These are phyloP conservation scores for Cotesia glomerata DNA, from an alignment of 1,140 invertebrate species.

Conservation along the genomic window DNA sequence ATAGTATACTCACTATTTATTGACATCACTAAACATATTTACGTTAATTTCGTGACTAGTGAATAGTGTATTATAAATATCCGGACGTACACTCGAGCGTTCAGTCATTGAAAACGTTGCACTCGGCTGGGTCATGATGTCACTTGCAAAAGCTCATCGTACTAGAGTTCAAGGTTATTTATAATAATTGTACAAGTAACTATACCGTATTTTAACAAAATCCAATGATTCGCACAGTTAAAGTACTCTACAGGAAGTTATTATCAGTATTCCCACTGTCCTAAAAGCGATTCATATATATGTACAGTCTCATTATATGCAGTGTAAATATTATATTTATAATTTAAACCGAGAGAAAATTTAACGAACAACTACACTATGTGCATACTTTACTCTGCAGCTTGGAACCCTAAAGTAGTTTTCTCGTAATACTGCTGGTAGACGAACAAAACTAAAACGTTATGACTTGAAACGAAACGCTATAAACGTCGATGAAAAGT, in stretches of 20 bases:
- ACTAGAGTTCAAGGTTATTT: slow-evolving; percentile 11
- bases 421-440: too few relatives aligned
- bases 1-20: background rate
- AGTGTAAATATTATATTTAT: too few relatives aligned
- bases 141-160: background rate
- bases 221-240: background rate
- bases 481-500: background rate
- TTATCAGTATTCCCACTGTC: slow-evolving; percentile 44
- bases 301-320: background rate
- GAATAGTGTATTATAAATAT: background rate
- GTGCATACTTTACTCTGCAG: too few relatives aligned
- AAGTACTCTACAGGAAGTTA: background rate
- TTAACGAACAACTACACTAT: too few relatives aligned
- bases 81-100: slow-evolving; percentile 6
- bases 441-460: background rate
- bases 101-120: slow-evolving; percentile 6
- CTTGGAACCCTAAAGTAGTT: too few relatives aligned
- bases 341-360: too few relatives aligned
- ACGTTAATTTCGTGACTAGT: too few relatives aligned
- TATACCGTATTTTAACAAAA: background rate
- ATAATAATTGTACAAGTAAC: too few relatives aligned
- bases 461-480: background rate
- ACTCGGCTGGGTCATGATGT: background rate
- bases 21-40: background rate
- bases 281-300: background rate